These are phyloP conservation scores for Enteromius argenteus DNA, from an alignment of 2,797 vertebrate genomes.

Conservation along the genomic window DNA sequence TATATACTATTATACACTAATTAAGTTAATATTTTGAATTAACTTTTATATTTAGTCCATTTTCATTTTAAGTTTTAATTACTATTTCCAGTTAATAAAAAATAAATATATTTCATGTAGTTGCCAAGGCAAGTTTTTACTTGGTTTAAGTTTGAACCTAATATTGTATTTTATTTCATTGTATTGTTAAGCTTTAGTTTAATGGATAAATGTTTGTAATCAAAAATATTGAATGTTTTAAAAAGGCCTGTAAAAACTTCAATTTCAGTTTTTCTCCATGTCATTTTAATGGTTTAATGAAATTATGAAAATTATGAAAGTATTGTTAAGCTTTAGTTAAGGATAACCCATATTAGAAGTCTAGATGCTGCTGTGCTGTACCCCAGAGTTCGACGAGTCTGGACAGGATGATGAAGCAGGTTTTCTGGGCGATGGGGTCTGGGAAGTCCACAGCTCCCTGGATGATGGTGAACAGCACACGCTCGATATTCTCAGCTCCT, in stretches of 20 bases:
- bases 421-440: conserved; percentile 96
- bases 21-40: background rate
- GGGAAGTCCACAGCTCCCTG: conserved; percentile 97
- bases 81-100: background rate
- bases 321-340: background rate
- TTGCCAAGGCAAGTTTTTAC: background rate
- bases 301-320: no score
- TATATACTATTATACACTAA: background rate
- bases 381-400: conserved; percentile 97
- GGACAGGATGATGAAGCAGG: conserved; percentile 97
- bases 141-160: background rate
- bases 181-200: no score
- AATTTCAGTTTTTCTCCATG: no score
- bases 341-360: background rate
- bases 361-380: conserved; percentile 65
- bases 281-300: no score
- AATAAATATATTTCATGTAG: background rate
- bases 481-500: conserved; percentile 94
- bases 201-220: no score
- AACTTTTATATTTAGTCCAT: background rate
- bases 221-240: no score
- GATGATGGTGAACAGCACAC: conserved; percentile 93
- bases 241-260: no score
- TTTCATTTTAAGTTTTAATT: background rate
- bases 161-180: background rate